Evolutionary conservation across 2,797 vertebrate species (phyloP), one percentile per base, ranked within the genome.

Genomic region (Ataeniobius toweri): DNA sequence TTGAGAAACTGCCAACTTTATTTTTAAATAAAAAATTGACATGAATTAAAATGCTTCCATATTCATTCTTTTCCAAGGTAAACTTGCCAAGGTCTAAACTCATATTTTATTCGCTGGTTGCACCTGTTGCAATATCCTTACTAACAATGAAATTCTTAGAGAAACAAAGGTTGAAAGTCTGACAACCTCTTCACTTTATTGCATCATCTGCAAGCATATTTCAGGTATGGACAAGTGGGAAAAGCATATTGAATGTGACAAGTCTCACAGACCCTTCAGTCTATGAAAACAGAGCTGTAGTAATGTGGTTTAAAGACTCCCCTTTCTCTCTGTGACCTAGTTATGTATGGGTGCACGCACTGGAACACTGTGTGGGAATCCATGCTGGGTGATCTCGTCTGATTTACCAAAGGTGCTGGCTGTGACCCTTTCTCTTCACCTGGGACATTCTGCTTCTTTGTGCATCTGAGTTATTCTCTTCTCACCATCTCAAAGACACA

Each of bases 381-480:
- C 75, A 56, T 28, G 3, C 82, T 78, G 83, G 89, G 88, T 88
- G 89, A 84, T 89, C 88, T 80, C 51, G 68, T 85, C 79, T 46
- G 79, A 83, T 85, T 84, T 58, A 46, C 67, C 59, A 63, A 41
- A 39, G 46, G 50, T 3, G 70, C 81, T 81, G 84, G 86, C 81
- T 70, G 59, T 28, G 74, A 76, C 89, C 81, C 89, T 88, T 87
- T 82, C 87, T 77, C 83, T 83, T 91, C 90, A 93, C 92, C 91
- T 94, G 90, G 88, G 89, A 90, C 9, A 44, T 36, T 78, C 50
- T 31, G 67, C 69, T 78, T 83, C 83, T 80, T 67, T 2, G 65
- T 46, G 0, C 82, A 86, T 85, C 84, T 51, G 53, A 76, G 69
- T 70, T 76, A 75, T 76, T 83, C 76, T 76, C 82, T 73, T 84